A percentile compares a stretch with the other conserved stretches of the same genome.
Conservation (phyloP, 2,113 vertebrate species). For the Cacatua alba region DNA sequence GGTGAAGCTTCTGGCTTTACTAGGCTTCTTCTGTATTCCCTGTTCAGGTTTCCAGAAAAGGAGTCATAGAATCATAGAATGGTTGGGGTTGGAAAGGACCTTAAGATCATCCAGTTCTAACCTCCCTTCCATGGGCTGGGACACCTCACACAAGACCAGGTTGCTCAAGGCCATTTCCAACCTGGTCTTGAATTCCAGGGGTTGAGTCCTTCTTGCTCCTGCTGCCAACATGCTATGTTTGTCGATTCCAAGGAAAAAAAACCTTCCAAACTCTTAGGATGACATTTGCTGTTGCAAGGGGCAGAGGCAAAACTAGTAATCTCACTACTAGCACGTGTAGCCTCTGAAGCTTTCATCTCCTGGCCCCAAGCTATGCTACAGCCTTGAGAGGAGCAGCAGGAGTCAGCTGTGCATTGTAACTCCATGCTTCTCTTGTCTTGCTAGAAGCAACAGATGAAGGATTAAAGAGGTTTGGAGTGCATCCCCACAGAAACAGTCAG, state of each 20-base stretch:
- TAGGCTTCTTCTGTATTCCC: neutral
- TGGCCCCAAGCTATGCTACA: neutral
- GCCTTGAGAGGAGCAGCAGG: neutral
- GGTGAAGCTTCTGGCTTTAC: neutral
- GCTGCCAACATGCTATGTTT: neutral
- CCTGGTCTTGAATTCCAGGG: neutral
- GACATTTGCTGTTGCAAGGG: neutral
- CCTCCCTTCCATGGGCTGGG: no score
- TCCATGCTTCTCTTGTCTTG: neutral
- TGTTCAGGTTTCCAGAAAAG: neutral
- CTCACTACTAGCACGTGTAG: accelerated
- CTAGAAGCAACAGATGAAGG: neutral
- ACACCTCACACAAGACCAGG: no score
- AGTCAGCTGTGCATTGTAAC: neutral
- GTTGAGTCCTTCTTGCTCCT: neutral
- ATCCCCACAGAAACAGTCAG: neutral
- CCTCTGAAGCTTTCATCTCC: neutral
- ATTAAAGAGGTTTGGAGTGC: accelerated
- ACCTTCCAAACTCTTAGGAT: neutral
- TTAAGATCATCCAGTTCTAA: no score
- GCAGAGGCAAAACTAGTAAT: neutral
- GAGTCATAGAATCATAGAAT: neutral
- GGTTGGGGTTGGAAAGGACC: no score
- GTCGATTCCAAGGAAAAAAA: neutral
- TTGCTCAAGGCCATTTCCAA: no score